Base-by-base conservation (phyloP, 2,888 invertebrate genomes). In the Drosophila suboccidentalis region DNA sequence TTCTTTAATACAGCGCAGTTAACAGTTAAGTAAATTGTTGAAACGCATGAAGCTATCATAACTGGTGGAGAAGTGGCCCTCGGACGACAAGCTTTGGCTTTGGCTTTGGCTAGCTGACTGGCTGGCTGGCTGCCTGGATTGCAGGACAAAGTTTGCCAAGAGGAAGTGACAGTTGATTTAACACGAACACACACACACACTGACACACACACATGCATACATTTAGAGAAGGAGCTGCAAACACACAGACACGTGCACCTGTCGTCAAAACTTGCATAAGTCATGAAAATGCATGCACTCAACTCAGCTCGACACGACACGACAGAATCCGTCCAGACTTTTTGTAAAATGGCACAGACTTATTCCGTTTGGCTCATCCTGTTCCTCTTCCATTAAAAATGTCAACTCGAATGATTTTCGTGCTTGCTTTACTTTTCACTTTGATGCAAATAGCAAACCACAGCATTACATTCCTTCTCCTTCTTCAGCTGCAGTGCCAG, bases 131-230 rank as follows among this genome's bases (percentile, higher is more conserved):
- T 36, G 60, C 6, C 51, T 29, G 67, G 34, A 62, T 70, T 38
- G 67, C 71, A 86, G 82, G 86, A 78, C 80, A 74, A 86, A 84
- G 80, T 84, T 84, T 84, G 80, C 76, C 80, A 74, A 76, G 82
- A 83, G 86, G 86, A 84, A 84, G 82, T 83, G 84, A 83, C 84
- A 86, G 86, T 83, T 84, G 84, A 84, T 84, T 84, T 84, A 84
- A 86, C 84, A 86, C 82, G 74, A 68, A 64, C 60, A 65, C 75
- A 50, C 61, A 29, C 8, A 55, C 53, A 66, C 29, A 43, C n/a
- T n/a, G n/a, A 64, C 60, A 65, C 75, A 50, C 61, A 29, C 8
- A 55, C 53, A 66, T 26, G 41, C 43, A 38, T 53, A 29, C 15
- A 46, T n/a, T 59, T 6, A 44, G 15, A 59, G 2, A 17, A 19